A percentile compares a stretch with the other conserved stretches of the same genome.
Evolutionary conservation across 2,113 vertebrate genomes (phyloP).

Genomic region (Eurypyga helias): DNA sequence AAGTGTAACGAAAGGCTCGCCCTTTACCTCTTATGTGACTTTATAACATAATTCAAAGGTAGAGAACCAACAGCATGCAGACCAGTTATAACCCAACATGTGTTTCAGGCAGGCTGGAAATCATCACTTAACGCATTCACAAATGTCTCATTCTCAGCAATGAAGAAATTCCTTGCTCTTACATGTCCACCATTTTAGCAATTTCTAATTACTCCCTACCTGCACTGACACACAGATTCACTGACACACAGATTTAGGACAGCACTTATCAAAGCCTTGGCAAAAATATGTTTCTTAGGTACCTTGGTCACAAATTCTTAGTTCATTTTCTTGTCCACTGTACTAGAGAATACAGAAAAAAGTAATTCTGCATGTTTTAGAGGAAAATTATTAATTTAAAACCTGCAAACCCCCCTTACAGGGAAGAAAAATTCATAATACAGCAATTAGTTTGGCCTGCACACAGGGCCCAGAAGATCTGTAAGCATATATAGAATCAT

Average conservation of each 20-base stretch:
- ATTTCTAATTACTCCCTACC: neutral
- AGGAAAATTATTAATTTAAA: neutral
- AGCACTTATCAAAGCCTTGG: neutral
- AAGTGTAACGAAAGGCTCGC: neutral
- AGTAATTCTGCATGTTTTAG: neutral
- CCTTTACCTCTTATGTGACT: neutral
- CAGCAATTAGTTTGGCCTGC: neutral
- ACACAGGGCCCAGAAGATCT: neutral
- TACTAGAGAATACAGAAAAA: neutral
- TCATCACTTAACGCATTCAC: neutral
- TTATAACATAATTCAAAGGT: neutral
- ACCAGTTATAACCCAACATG: neutral
- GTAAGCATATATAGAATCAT: fast-evolving
- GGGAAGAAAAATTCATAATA: neutral
- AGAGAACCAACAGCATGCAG: neutral
- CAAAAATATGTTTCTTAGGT: neutral
- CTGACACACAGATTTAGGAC: neutral
- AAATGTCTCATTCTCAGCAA: neutral
- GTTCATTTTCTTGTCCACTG: neutral
- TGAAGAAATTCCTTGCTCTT: neutral
- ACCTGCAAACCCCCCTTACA: neutral
- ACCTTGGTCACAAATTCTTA: neutral
- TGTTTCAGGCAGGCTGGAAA: neutral
- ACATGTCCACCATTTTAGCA: neutral
- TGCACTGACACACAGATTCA: no score